Evolutionary conservation across 2,888 invertebrate species (phyloP), one percentile per base, ranked within the genome.

Genomic region (Agrotis puta): DNA sequence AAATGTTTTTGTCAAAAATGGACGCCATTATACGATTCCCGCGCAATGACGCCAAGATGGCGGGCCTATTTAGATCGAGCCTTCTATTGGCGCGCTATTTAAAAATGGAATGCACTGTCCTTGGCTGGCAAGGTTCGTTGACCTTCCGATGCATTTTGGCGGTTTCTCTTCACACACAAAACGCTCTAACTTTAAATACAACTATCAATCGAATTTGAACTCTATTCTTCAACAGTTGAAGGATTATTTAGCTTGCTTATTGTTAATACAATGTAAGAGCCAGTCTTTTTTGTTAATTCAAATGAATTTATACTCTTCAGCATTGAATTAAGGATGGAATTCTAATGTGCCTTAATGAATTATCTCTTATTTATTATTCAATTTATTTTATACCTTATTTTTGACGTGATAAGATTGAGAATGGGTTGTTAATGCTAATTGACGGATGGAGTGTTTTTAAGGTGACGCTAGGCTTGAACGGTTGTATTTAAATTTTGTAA

Each of bases 21-120:
- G 74, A 83, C 80, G 84, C 85, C 83, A 87, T 85, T 86, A 86
- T 86, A 75, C 83, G 79, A 87, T 88, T 92, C 91, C 92, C 92
- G 92, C 92, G 90, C 90, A 93, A 93, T 92, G 94, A 94, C 92
- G 93, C 86, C 94, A 95, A 95, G 93, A 96, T 95, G 96, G 95
- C 95, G 91, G 93, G 85, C 91, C 94, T 95, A 95, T 95, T 95
- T 95, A 96, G 96, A 95, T 92, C 92, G 91, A 90, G 93, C 93
- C 92, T 93, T 94, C 95, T 95, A 95, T 95, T 94, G 95, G 95
- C 91, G 93, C 92, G 95, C 95, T 95, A 96, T 95, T 95, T 94
- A 95, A 95, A 95, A 95, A 95, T 94, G 94, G 94, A 95, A 95
- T 96, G 95, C 95, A 93, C 94, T 96, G 96, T 96, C 96, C 96